These are phyloP conservation scores for Ectropis grisescens DNA, from an alignment of 1,140 invertebrate genomes.

Conservation along the genomic window DNA sequence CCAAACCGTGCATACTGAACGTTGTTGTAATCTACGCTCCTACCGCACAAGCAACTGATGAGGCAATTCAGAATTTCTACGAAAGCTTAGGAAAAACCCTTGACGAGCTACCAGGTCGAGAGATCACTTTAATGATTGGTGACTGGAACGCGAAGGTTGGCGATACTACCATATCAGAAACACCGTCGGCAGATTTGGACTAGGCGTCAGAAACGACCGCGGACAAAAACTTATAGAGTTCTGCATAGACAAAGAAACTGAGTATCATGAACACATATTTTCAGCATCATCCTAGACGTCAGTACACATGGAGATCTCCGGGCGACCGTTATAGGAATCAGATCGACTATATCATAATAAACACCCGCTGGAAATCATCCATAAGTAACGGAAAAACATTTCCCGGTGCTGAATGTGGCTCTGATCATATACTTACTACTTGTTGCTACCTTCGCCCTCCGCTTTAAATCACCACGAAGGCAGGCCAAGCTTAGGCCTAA, in stretches of 20 bases:
- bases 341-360: too few species aligned
- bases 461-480: too few species aligned
- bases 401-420: too few species aligned
- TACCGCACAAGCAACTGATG: too few species aligned
- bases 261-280: conserved; percentile 13
- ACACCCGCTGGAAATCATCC: background rate
- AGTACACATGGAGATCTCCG: conserved; percentile 10
- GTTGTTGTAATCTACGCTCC: too few species aligned
- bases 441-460: too few species aligned
- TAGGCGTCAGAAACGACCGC: conserved; percentile 13
- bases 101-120: background rate
- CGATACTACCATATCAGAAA: conserved; percentile 4
- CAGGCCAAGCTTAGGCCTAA: too few species aligned
- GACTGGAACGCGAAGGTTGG: conserved; percentile 9
- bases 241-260: conserved; percentile 8
- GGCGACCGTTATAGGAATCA: too few species aligned
- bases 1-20: background rate
- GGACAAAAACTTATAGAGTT: conserved; percentile 11
- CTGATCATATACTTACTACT: too few species aligned
- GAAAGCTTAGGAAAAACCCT: too few species aligned
- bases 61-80: too few species aligned
- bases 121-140: background rate
- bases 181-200: conserved; percentile 12
- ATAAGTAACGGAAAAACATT: background rate
- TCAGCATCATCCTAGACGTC: conserved; percentile 11